phyloP scores from a whole-genome alignment of 2,888 invertebrate genomes.

The Nezara viridula region DNA sequence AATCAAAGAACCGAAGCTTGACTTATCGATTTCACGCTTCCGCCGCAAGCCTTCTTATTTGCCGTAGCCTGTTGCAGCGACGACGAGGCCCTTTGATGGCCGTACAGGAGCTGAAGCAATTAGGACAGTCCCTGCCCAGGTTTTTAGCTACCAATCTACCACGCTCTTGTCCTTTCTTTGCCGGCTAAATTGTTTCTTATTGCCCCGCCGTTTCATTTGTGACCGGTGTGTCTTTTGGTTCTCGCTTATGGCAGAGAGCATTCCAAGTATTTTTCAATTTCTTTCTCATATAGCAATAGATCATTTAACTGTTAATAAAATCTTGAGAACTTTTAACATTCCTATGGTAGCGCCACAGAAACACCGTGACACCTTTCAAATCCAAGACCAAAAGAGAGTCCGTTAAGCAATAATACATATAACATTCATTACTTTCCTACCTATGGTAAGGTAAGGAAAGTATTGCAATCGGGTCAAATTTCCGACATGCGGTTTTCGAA shows the following conservation, averaged over 20 bases:
- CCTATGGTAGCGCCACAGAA: no score
- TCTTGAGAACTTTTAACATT: no score
- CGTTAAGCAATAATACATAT: no score
- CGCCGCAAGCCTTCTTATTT: neutral
- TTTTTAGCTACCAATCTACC: slow-evolving; percentile 43
- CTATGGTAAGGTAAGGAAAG: no score
- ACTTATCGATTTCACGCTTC: slow-evolving; percentile 11
- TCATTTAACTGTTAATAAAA: neutral
- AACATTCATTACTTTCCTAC: no score
- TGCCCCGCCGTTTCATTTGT: slow-evolving; percentile 9
- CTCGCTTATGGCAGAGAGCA: neutral
- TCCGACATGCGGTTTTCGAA: no score
- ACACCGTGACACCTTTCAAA: no score
- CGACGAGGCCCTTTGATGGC: neutral
- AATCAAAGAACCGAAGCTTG: neutral
- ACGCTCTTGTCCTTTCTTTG: neutral
- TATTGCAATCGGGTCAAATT: no score
- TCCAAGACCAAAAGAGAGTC: no score
- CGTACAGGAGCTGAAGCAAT: slow-evolving; percentile 25
- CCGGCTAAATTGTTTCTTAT: slow-evolving; percentile 46
- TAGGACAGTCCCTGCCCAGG: neutral
- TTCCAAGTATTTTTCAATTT: neutral
- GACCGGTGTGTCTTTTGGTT: neutral
- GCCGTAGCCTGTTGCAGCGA: neutral
- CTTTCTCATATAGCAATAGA: neutral